These are phyloP conservation scores for Amia ocellicauda DNA, from an alignment of 2,113 vertebrate genomes.

Conservation along the genomic window DNA sequence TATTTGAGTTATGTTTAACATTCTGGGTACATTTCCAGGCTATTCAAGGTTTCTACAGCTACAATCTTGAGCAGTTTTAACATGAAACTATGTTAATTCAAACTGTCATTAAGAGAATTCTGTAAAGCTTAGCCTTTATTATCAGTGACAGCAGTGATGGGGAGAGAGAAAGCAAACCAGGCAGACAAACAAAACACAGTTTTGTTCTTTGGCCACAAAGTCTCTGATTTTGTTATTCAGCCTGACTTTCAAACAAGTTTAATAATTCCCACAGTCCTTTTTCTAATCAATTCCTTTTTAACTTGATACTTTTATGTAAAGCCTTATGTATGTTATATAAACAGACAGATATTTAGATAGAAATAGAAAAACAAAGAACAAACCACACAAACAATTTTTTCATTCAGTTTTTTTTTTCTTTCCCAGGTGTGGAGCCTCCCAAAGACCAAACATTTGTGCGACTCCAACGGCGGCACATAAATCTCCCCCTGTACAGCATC, in stretches of 20 bases:
- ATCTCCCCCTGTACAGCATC: conserved; percentile 96
- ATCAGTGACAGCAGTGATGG: conserved; percentile 38
- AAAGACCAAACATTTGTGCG: conserved; percentile 93
- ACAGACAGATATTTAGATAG: too few species aligned
- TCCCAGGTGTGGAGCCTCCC: conserved; percentile 85
- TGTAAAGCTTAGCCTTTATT: conserved; percentile 40
- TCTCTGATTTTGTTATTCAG: too few species aligned
- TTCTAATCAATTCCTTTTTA: too few species aligned
- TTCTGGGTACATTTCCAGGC: too few species aligned
- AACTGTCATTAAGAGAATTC: conserved; percentile 39
- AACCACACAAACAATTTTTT: too few species aligned
- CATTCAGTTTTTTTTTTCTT: too few species aligned
- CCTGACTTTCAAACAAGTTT: too few species aligned
- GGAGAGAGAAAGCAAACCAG: conserved; percentile 19
- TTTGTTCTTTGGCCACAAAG: conserved; percentile 36
- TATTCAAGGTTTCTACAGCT: conserved; percentile 2
- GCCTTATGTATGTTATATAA: too few species aligned
- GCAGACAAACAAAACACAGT: conserved; percentile 37
- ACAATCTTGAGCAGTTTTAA: conserved; percentile 27
- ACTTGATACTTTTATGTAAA: too few species aligned
- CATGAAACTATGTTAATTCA: conserved; percentile 40
- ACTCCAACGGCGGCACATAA: conserved; percentile 90
- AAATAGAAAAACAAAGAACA: too few species aligned
- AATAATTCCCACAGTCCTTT: too few species aligned
- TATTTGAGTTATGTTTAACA: too few species aligned